phyloP scores from a whole-genome alignment of 2,888 invertebrate species.

The Diloba caeruleocephala region DNA sequence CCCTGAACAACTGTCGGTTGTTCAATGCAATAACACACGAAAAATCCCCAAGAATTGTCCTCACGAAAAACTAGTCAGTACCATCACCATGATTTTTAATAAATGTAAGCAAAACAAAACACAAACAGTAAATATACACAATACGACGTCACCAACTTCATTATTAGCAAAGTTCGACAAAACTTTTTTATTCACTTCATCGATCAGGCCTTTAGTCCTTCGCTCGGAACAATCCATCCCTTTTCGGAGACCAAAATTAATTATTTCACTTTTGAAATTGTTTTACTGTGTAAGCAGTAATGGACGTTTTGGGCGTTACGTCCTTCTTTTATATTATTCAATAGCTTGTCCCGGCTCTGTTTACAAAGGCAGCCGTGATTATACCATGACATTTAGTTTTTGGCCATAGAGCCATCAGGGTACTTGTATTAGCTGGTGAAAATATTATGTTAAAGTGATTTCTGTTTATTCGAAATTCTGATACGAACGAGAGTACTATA shows the following conservation, averaged over 20 bases:
- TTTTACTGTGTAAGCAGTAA: slow-evolving; percentile 43
- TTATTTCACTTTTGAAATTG: slow-evolving; percentile 46
- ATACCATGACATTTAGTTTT: slow-evolving; percentile 9
- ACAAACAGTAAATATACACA: slow-evolving; percentile 13
- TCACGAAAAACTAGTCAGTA: slow-evolving; percentile 4
- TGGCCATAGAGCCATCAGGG: neutral
- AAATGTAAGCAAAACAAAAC: slow-evolving; percentile 3
- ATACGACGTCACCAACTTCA: slow-evolving; percentile 33
- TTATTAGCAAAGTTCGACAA: slow-evolving; percentile 39
- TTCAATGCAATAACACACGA: too few species aligned
- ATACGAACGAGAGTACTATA: neutral
- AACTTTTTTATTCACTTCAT: slow-evolving; percentile 40
- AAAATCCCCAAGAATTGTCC: too few species aligned
- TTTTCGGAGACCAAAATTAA: slow-evolving; percentile 45
- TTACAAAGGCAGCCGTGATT: slow-evolving; percentile 4
- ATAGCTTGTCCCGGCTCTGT: slow-evolving; percentile 8
- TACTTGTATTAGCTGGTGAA: neutral
- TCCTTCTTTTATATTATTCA: slow-evolving; percentile 31
- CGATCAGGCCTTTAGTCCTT: slow-evolving; percentile 31
- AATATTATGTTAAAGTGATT: slow-evolving; percentile 6
- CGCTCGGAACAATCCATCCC: slow-evolving; percentile 13
- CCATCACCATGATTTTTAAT: slow-evolving; percentile 1
- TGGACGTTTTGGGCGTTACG: slow-evolving; percentile 2
- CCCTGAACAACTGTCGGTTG: too few species aligned
- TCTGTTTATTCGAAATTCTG: too few species aligned